Conservation (phyloP, 1,140 invertebrate species). For the Ostrea denselamellosa region DNA sequence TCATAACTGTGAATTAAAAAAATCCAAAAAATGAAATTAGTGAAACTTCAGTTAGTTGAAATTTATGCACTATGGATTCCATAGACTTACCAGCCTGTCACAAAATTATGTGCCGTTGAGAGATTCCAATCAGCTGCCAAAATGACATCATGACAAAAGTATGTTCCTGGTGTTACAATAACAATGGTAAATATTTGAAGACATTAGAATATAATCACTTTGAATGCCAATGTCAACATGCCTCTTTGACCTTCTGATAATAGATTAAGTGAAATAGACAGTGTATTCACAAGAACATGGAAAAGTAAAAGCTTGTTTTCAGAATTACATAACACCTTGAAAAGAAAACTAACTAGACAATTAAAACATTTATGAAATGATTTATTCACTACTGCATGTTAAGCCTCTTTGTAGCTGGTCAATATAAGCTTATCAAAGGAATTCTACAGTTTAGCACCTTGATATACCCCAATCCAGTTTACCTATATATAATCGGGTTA, state of each 20-base stretch:
- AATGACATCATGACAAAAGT: conserved; percentile 33
- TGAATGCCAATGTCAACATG: conserved; percentile 28
- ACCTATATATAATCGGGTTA: background rate
- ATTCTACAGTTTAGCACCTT: background rate
- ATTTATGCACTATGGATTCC: background rate
- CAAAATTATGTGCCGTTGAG: background rate
- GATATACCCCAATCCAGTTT: background rate
- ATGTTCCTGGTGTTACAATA: conserved; percentile 26
- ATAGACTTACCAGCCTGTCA: background rate
- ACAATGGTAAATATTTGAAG: conserved; percentile 35
- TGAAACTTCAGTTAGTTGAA: background rate
- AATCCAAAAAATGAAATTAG: too few relatives aligned
- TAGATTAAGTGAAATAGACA: conserved; percentile 34
- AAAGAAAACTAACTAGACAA: conserved; percentile 32
- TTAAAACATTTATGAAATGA: conserved; percentile 17
- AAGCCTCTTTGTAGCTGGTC: conserved; percentile 27
- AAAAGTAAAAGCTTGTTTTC: conserved; percentile 27
- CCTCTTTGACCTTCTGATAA: conserved; percentile 30
- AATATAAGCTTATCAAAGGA: conserved; percentile 27
- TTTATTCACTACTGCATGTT: background rate
- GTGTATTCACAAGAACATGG: background rate
- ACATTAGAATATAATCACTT: conserved; percentile 37
- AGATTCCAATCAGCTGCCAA: conserved; percentile 16
- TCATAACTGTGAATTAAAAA: too few relatives aligned
- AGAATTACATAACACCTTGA: conserved; percentile 39